Conservation (phyloP, 2,888 invertebrate genomes). For the Calameuta filiformis region DNA sequence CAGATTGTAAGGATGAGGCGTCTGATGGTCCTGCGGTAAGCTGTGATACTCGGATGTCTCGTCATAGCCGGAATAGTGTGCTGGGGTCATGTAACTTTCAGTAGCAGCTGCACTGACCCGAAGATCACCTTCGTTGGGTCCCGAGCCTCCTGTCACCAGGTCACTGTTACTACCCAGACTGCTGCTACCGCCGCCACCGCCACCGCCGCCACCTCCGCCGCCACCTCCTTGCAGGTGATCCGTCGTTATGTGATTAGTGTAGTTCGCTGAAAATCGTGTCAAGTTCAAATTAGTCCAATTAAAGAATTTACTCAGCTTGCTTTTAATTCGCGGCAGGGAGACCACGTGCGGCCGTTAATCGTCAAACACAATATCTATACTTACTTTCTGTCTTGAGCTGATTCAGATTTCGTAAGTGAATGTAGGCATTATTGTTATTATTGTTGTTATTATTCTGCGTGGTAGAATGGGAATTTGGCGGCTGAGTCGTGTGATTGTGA, state of each 20-base stretch:
- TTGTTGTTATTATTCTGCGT: conserved; percentile 57
- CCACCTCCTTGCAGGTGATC: conserved; percentile 57
- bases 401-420: conserved; percentile 60
- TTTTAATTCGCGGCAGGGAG: too few relatives aligned
- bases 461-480: conserved; percentile 57
- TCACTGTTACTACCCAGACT: conserved; percentile 43
- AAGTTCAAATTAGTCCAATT: background rate
- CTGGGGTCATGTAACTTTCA: conserved; percentile 61
- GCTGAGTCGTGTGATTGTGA: conserved; percentile 58
- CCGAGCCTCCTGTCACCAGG: conserved; percentile 52
- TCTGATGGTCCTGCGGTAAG: conserved; percentile 67
- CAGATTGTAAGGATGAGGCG: conserved; percentile 70
- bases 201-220: conserved; percentile 34
- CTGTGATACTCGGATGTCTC: conserved; percentile 71
- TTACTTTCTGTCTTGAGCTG: conserved; percentile 63
- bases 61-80: conserved; percentile 66
- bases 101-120: conserved; percentile 51
- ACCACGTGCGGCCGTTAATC: background rate
- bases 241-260: conserved; percentile 61
- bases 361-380: conserved; percentile 25
- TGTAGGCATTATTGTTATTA: conserved; percentile 58
- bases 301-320: background rate
- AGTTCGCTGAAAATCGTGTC: conserved; percentile 49
- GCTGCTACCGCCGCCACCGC: conserved; percentile 53
- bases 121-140: conserved; percentile 56